Evolutionary conservation across 2,797 vertebrate genomes (phyloP), one percentile per base, ranked within the genome.

Genomic region (Artibeus jamaicensis): DNA sequence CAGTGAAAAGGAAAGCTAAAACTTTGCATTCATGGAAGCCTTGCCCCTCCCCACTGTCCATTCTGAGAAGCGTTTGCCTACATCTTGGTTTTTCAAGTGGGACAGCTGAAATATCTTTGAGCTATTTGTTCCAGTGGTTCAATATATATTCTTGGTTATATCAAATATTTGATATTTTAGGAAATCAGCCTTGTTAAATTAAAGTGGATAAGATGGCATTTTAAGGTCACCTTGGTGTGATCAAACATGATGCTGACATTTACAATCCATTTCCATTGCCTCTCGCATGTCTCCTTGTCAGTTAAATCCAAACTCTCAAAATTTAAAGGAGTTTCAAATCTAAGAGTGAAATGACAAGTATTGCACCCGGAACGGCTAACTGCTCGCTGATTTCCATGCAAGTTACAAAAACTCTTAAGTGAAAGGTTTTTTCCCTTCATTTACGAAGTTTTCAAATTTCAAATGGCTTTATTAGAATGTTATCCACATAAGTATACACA

Each of bases 201-300:
- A 98, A 99, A 99, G 98, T 98, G 96, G 98, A 97, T 98, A 98
- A 99, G 98, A 98, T 98, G 98, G 98, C 98, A 98, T 98, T 99
- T 99, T 99, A 99, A 99, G 99, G 99, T 99, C 99, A 99, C 95
- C 83, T 94, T 96, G 98, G 98, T 98, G 98, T 97, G 98, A 98
- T 98, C 97, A 98, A 98, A 98, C 98, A 98, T 99, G 98, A 99
- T 98, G 98, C 98, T 99, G 98, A 99, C 99, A 99, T 99, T 99
- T 99, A 98, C 98, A 98, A 98, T 98, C 98, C 94, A 97, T 98
- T 99, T 99, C 98, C 97, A 98, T 98, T 99, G 99, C 98, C 98
- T 96, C 97, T 97, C 92, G 93, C 78, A 93, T 97, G 93, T 82
- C 97, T 98, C 96, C 97, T 97, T 97, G 95, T 90, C 95, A 96